Evolutionary conservation across 1,140 invertebrate genomes (phyloP).

Genomic region (Achroia grisella): DNA sequence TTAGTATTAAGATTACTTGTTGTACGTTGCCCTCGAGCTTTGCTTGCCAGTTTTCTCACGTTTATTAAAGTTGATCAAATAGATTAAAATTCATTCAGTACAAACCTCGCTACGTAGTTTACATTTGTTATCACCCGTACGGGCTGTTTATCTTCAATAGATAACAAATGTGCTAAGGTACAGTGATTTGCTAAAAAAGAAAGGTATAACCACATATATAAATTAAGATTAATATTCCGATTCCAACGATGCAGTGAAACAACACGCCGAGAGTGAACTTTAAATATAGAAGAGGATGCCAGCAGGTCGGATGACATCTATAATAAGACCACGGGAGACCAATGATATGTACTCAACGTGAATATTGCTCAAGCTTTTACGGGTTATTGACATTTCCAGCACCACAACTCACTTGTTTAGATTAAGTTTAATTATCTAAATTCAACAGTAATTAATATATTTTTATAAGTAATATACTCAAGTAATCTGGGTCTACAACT

Average conservation of each 20-base stretch:
- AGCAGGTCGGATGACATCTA: constrained; percentile 70
- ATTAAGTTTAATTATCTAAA: no score
- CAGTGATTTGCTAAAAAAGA: background rate
- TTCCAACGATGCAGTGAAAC: constrained; percentile 28
- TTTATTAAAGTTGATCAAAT: no score
- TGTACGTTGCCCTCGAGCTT: no score
- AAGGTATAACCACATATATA: background rate
- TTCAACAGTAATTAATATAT: no score
- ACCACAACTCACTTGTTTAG: background rate
- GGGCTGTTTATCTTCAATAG: no score
- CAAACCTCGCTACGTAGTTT: no score
- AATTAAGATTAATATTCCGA: constrained; percentile 16
- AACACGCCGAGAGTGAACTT: constrained; percentile 33
- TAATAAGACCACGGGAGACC: constrained; percentile 66
- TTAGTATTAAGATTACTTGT: no score
- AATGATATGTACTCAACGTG: constrained; percentile 44
- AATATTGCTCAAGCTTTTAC: constrained; percentile 53
- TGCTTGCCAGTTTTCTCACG: no score
- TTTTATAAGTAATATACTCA: no score
- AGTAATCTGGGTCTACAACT: no score
- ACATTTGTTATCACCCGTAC: no score
- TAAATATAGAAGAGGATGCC: constrained; percentile 70
- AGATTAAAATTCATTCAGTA: no score
- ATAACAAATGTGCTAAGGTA: background rate
- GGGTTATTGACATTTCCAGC: constrained; percentile 56